These are phyloP conservation scores for Hydraecia micacea DNA, from an alignment of 2,888 invertebrate genomes.

Conservation along the genomic window DNA sequence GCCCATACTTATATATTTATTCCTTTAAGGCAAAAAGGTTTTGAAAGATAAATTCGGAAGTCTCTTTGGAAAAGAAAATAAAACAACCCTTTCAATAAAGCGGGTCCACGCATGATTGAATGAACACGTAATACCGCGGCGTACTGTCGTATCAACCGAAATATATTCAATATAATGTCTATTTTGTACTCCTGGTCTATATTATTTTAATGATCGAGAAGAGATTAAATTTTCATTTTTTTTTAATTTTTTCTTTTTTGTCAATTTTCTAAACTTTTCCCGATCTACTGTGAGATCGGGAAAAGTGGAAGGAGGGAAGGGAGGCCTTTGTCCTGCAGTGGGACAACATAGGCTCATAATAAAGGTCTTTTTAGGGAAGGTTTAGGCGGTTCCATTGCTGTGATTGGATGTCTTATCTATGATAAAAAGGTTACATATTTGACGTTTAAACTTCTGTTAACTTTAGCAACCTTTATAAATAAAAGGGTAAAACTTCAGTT, in stretches of 20 bases:
- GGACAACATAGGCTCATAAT: neutral
- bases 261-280: too few species aligned
- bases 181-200: slow-evolving; percentile 47
- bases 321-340: too few species aligned
- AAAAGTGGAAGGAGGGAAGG: too few species aligned
- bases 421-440: too few species aligned
- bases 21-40: slow-evolving; percentile 51
- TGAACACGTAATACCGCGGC: slow-evolving; percentile 48
- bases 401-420: slow-evolving; percentile 29
- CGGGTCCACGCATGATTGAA: slow-evolving; percentile 55
- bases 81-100: slow-evolving; percentile 64
- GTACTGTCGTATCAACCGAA: slow-evolving; percentile 36
- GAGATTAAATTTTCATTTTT: slow-evolving; percentile 30
- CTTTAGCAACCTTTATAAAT: neutral
- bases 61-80: slow-evolving; percentile 55
- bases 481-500: neutral
- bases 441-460: neutral
- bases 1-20: slow-evolving; percentile 36
- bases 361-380: slow-evolving; percentile 17
- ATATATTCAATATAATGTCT: slow-evolving; percentile 44
- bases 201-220: slow-evolving; percentile 53
- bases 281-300: too few species aligned
- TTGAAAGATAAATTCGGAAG: slow-evolving; percentile 56
- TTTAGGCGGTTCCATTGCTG: slow-evolving; percentile 3
- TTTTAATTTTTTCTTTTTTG: too few species aligned